Evolutionary conservation across 53 echinoderm and acorn worm genomes (phyloP), one percentile per base, ranked within the genome.

Genomic region (Paracentrotus lividus): DNA sequence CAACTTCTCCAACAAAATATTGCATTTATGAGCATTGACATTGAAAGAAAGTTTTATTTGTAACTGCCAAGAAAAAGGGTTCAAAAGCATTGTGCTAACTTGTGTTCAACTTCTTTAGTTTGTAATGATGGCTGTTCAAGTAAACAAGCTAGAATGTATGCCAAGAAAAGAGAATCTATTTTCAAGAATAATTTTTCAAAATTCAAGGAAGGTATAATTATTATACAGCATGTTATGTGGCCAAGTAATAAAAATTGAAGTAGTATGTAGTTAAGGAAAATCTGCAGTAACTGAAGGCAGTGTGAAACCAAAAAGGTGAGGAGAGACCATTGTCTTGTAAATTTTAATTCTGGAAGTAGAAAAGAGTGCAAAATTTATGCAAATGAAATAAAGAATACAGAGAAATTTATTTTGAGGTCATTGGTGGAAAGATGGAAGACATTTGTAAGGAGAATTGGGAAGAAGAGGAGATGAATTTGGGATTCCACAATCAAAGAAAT

Each of bases 351-450:
- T 64, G 64, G 64, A 64, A 31, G 31, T 8, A 36, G 69, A 69
- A 20, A 36, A 72, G 38, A 20, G 40, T 40, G 40, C 72, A 38
- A 21, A 36, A 36, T 69, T 72, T 5, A 40, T 36, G 72, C 72
- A 72, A 67, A 72, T 72, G 72, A 72, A 36, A 72, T 72, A 40
- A 72, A 38, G 40, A 72, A 38, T 72, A 40, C 72, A 72, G 40
- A 72, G 72, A 72, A 72, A 72, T 72, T 72, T 72, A 72, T 36
- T 72, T 72, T 72, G 36, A 72, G 72, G 20, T 72, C 40, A 15
- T 72, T 18, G 32, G 40, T 72, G 40, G 20, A 72, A 72, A 38
- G 40, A 72, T 72, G 16, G 13, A 36, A 72, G 72, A 36, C 21
- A 36, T 72, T 72, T 72, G 32, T 23, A 72, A 72, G 40, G 72